phyloP scores from a whole-genome alignment of 1,140 invertebrate genomes.

The Achroia grisella region DNA sequence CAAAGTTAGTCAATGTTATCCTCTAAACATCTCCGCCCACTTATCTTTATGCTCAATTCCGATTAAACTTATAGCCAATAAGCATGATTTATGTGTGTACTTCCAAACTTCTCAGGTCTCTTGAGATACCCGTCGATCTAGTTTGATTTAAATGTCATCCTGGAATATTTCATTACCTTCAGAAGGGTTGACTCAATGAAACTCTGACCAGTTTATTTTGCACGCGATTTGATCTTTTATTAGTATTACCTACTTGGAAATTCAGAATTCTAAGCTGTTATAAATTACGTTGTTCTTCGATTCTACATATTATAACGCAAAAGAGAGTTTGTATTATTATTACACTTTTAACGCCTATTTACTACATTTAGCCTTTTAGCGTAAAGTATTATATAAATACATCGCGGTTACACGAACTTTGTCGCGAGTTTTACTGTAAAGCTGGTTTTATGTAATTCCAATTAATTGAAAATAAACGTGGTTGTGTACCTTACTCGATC shows the following conservation, averaged over 20 bases:
- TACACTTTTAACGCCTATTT: no score
- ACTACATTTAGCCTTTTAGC: no score
- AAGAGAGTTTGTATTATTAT: no score
- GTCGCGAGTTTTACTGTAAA: no score
- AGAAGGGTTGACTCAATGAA: neutral
- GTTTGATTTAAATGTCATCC: no score
- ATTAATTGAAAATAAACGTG: neutral
- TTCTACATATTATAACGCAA: no score
- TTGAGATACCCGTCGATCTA: slow-evolving; percentile 8
- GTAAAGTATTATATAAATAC: no score
- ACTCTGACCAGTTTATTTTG: no score
- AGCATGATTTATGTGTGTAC: slow-evolving; percentile 30
- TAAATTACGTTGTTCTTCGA: neutral
- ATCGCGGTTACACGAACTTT: no score
- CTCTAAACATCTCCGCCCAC: slow-evolving; percentile 11
- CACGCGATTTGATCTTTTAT: no score
- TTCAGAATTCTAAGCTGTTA: no score
- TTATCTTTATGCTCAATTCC: slow-evolving; percentile 7
- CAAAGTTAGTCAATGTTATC: slow-evolving; percentile 5
- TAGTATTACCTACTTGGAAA: neutral
- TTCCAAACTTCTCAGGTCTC: slow-evolving; percentile 19
- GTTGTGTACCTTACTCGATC: neutral
- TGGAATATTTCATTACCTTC: neutral
- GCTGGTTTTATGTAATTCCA: neutral
- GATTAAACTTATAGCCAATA: slow-evolving; percentile 19